phyloP scores from a whole-genome alignment of 2,797 vertebrate species.

The Hephaestus fuliginosus region DNA sequence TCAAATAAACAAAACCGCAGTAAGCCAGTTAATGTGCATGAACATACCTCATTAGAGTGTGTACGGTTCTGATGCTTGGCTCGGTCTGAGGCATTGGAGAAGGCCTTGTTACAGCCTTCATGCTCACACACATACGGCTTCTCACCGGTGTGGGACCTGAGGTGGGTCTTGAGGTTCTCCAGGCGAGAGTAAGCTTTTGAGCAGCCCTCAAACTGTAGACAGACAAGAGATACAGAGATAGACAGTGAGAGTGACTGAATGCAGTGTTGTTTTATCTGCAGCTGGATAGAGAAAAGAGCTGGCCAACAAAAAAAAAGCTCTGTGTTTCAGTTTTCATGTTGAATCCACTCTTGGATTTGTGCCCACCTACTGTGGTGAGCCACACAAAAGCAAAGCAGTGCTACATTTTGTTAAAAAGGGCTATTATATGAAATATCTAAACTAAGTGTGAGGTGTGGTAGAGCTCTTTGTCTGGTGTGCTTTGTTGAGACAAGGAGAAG shows the following conservation, averaged over 20 bases:
- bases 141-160: slow-evolving; percentile 98
- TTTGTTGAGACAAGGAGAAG: slow-evolving; percentile 73
- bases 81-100: slow-evolving; percentile 98
- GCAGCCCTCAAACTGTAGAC: slow-evolving; percentile 95
- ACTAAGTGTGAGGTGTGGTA: slow-evolving; percentile 71
- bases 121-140: slow-evolving; percentile 99
- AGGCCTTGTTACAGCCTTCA: slow-evolving; percentile 98
- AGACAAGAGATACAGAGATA: slow-evolving; percentile 44
- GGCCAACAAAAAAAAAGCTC: slow-evolving; percentile 19
- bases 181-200: slow-evolving; percentile 97
- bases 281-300: slow-evolving; percentile 51
- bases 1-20: neutral
- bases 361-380: slow-evolving; percentile 65
- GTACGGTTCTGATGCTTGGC: slow-evolving; percentile 99
- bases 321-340: slow-evolving; percentile 55
- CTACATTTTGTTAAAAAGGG: slow-evolving; percentile 56
- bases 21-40: neutral
- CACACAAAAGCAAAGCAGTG: slow-evolving; percentile 68
- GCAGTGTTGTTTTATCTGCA: slow-evolving; percentile 40
- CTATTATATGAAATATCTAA: slow-evolving; percentile 67
- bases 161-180: slow-evolving; percentile 99
- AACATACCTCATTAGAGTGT: slow-evolving; percentile 96
- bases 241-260: slow-evolving; percentile 24
- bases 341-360: slow-evolving; percentile 54
- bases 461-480: slow-evolving; percentile 58